Evolutionary conservation across 64 coral and sea anemone genomes (phyloP), one percentile per base, ranked within the genome.

Genomic region (Montipora foliosa): DNA sequence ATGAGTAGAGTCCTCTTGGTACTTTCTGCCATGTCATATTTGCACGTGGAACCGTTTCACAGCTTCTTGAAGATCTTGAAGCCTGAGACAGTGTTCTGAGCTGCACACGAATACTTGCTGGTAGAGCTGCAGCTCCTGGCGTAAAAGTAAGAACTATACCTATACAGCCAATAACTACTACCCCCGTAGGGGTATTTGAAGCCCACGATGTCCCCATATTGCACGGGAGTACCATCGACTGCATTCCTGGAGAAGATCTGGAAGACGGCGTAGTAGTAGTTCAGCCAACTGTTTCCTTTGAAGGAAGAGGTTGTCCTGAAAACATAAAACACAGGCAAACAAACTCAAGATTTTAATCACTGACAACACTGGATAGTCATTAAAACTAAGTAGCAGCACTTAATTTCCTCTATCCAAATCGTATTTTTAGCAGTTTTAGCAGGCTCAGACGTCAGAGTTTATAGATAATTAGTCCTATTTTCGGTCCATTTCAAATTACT

Each of bases 61-160:
- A 86, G 45, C 82, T 86, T 50, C 79, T 96, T 96, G 67, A 93
- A 96, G 37, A 96, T 96, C 74, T 81, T 81, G 64, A 96, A 93
- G 19, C 95, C 95, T 73, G 85, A 66, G 21, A 22, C 3, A 1
- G 24, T 57, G 21, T 79, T 80, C 49, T 48, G 17, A 5, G 78
- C 51, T 12, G 91, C 95, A 29, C 95, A 96, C 0, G 45, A 45
- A 5, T 9, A 60, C 21, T 96, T 96, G 64, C 10, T 46, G 75
- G 2, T 52, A 0, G 11, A 15, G 53, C 72, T 86, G 74, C 95
- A 96, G 4, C 66, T 47, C 0, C 87, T 58, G 20, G 91, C 4
- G 49, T 96, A 96, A 25, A 87, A 88, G 8, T 67, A 67, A 4
- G 48, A 11, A 0, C 87, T 48, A 10, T 52, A 82, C 6, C 73